Base-by-base conservation (phyloP, 64 coral and sea anemone species). In the Montipora capricornis region DNA sequence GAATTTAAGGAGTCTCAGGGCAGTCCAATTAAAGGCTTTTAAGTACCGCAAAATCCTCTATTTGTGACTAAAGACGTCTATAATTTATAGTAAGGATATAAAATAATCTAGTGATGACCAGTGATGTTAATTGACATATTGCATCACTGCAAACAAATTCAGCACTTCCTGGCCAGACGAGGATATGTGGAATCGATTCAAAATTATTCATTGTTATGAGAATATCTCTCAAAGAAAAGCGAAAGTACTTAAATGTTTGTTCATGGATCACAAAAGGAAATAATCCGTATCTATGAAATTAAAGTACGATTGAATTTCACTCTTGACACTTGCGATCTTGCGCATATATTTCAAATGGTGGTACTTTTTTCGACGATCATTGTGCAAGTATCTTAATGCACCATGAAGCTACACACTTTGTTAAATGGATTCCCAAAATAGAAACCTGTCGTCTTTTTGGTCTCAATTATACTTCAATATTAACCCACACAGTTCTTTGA, bases 91-190 rank as follows among this genome's bases (percentile, higher is more conserved):
- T 8, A 83, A 15, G 10, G 2, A 6, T 44, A 2, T 14, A 83
- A 83, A 47, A 83, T 83, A 44, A 50, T 78, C 58, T 13, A 67
- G 13, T 47, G 12, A 66, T 3, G 47, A 50, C 58, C 26, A 67
- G 13, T 47, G 12, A 66, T 3, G 47, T 66, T 44, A 24, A 44
- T 68, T 13, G 45, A 5, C 45, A 71, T 16, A 50, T 48, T 48
- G 76, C 76, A 13, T 78, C 11, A 17, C 1, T 78, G 44, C 76
- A 78, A 78, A 78, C 76, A 78, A 78, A 78, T 78, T 19, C 3
- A 78, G 17, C 20, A 8, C 24, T 78, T 78, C 5, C 44, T 49
- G 76, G 46, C 76, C 15, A 16, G 47, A 78, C 76, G 5, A 4
- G 29, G 37, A 4, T 78, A 17, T 44, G 53, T 14, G 19, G 11